Base-by-base conservation (phyloP, 2,113 vertebrate species). In the Canis aureus region DNA sequence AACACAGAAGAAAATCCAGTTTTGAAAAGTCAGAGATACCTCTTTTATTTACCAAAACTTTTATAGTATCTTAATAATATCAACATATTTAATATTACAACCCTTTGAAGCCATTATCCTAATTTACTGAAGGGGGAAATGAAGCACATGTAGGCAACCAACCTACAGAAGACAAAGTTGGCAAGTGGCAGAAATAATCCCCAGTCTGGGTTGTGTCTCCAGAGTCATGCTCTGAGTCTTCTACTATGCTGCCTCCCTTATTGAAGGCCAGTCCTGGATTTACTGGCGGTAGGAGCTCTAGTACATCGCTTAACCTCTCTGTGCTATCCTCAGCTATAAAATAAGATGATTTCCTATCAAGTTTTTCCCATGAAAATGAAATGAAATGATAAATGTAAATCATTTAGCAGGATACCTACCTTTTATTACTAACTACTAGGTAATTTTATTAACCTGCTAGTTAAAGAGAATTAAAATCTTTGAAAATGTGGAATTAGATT, bases 131-230 rank as follows among this genome's bases (percentile, higher is more conserved):
- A 80, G 51, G 71, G 22, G 11, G 81, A 49, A 81, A 5, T 20
- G 23, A 60, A 19, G 38, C 12, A 62, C 7, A 86, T 3, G 9
- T 2, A 55, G 27, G 7, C 83, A 57, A 66, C 4, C 8, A 49
- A 11, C 29, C 35, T 49, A 71, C 5, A 51, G n/a, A 55, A 60
- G 15, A 49, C 49, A 53, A 4, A 38, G 17, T 9, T 16, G 27
- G 19, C 9, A 3, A 8, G 2, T 73, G 62, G 20, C 53, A 35
- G 22, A 23, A 49, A 67, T 9, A n/a, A 13, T 19, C 8, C 25
- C 13, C 13, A 0, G 2, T 7, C 20, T 8, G 3, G 2, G 1
- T 7, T 11, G 5, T 10, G 0, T 38, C 8, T 49, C 55, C 10
- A 83, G 8, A 29, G 60, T 2, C 1, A 0, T 1, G 3, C 17